These are phyloP conservation scores for Bombyx mandarina DNA, from an alignment of 1,140 invertebrate genomes.

Conservation along the genomic window DNA sequence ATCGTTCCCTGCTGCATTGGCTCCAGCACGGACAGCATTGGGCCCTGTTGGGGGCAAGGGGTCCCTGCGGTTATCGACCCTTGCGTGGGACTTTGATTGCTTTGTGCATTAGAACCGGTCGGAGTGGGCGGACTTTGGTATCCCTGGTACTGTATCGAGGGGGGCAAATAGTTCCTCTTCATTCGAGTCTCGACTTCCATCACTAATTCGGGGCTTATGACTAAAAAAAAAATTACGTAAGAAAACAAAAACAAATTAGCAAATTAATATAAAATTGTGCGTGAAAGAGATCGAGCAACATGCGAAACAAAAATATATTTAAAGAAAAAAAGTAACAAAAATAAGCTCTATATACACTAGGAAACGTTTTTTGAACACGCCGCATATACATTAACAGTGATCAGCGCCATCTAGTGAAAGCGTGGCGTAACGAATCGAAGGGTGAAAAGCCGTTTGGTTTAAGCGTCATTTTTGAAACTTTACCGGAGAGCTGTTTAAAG, in stretches of 20 bases:
- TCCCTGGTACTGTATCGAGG: slow-evolving; percentile 71
- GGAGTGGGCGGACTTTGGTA: slow-evolving; percentile 28
- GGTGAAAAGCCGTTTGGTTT: too few species aligned
- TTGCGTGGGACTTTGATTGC: slow-evolving; percentile 22
- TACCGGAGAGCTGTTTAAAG: too few species aligned
- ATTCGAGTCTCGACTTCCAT: slow-evolving; percentile 91
- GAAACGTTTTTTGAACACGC: too few species aligned
- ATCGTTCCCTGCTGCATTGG: slow-evolving; percentile 51
- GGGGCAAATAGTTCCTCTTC: slow-evolving; percentile 84
- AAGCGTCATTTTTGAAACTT: too few species aligned
- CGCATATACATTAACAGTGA: too few species aligned
- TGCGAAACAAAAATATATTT: slow-evolving; percentile 10
- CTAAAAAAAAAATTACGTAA: slow-evolving; percentile 70
- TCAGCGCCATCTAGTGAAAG: too few species aligned
- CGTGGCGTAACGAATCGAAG: too few species aligned
- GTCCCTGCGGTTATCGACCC: slow-evolving; percentile 41
- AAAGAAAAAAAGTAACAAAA: slow-evolving; percentile 34
- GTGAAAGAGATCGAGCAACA: neutral
- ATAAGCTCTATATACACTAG: neutral
- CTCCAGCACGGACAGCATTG: slow-evolving; percentile 42
- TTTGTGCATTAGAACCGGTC: slow-evolving; percentile 9
- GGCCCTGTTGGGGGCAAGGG: slow-evolving; percentile 65
- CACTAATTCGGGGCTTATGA: slow-evolving; percentile 88
- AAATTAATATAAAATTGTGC: slow-evolving; percentile 22
- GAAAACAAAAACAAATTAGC: slow-evolving; percentile 59